Evolutionary conservation across 1,140 invertebrate species (phyloP).

Genomic region (Caenorhabditis latens): DNA sequence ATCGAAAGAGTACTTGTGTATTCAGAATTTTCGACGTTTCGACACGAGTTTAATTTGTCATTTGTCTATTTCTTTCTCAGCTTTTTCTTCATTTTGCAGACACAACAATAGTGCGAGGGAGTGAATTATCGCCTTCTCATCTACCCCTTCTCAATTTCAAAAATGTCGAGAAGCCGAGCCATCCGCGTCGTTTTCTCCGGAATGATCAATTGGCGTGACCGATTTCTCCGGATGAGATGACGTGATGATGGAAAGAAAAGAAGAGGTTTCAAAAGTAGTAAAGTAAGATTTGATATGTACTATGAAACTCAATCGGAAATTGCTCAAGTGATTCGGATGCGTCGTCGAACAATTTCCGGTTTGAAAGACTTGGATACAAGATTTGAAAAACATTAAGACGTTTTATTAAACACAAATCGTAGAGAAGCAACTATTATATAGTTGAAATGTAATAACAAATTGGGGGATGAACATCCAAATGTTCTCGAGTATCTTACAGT

Average conservation of each 20-base stretch:
- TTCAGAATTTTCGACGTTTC: too few species aligned
- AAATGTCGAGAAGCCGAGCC: conserved; percentile 1
- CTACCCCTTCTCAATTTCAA: not conserved
- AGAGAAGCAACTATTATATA: conserved; percentile 33
- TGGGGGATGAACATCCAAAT: not conserved
- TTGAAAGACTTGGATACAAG: not conserved
- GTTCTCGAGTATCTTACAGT: conserved; percentile 32
- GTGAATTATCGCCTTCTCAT: not conserved
- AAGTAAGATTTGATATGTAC: conserved; percentile 12
- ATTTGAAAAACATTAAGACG: conserved; percentile 11
- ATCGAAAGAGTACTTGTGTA: too few species aligned
- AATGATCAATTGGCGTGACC: conserved; percentile 50
- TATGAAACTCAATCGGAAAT: conserved; percentile 19
- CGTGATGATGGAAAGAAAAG: not conserved
- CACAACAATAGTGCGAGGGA: conserved; percentile 21
- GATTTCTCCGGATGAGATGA: conserved; percentile 15
- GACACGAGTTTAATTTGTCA: too few species aligned
- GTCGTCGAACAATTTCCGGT: conserved; percentile 27
- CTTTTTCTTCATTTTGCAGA: not conserved
- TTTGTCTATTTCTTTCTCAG: not conserved
- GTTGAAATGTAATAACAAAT: conserved; percentile 4
- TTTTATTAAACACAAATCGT: not conserved
- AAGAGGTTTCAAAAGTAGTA: not conserved
- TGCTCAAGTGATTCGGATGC: not conserved
- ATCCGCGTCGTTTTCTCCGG: conserved; percentile 2